Base-by-base conservation (phyloP, 2,113 vertebrate species). In the Pterocles orientalis region DNA sequence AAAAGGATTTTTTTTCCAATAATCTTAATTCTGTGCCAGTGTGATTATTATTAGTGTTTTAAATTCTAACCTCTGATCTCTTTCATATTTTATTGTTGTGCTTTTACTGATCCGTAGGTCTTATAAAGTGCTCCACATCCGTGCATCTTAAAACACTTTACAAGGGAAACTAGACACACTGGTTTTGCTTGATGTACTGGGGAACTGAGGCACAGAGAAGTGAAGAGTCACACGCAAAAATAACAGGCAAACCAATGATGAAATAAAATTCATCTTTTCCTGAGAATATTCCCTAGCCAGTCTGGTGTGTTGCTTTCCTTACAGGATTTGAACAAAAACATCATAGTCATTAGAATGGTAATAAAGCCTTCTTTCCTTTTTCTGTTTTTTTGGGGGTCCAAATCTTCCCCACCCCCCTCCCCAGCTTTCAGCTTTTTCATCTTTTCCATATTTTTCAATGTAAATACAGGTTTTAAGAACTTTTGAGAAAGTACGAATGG, bases 11-110 rank as follows among this genome's bases (percentile, higher is more conserved):
- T 91, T 93, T 86, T 70, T 39, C 39, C 82, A 28, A 90, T 88
- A 25, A 94, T 97, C 75, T 96, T 97, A 95, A 96, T 95, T 97
- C 91, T 85, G 61, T 39, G 7, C 24, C 87, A 88, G 29, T 76
- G 65, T 92, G 57, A 73, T 95, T 93, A 92, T 86, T 94, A 88
- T 86, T 92, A 93, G 45, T 96, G 80, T 92, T 96, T 95, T 83
- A 93, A 96, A 96, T 95, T 93, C 69, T 89, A 94, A 92, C 65
- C 81, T 92, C 69, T 91, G 72, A 91, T 93, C 69, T 34, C n/a
- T 94, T 96, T 96, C 31, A 93, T 94, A 64, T 83, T 76, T 94
- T 93, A 86, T 96, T 96, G 60, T 95, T 83, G n/a, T 91, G 48
- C 39, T 86, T 70, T 95, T 96, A 56, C 76, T 95, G 93, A 96